These are phyloP conservation scores for Mesocentrotus franciscanus DNA, from an alignment of 53 echinoderm and acorn worm species.

Conservation along the genomic window DNA sequence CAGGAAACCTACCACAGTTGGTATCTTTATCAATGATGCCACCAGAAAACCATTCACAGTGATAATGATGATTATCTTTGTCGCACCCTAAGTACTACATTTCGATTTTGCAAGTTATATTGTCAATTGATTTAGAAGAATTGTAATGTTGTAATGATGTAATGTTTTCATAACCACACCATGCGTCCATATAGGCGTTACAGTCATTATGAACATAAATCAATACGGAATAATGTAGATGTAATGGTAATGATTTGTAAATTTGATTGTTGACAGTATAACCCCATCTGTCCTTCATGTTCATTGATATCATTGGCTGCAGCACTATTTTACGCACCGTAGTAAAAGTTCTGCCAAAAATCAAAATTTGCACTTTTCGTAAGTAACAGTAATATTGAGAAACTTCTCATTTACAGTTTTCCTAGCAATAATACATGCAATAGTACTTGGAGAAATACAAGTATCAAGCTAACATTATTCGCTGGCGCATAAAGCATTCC, in stretches of 20 bases:
- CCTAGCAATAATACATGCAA: no score
- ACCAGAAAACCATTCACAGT: neutral
- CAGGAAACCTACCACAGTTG: neutral
- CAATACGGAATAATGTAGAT: neutral
- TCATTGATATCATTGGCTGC: neutral
- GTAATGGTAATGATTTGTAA: neutral
- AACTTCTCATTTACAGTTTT: no score
- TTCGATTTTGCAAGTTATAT: neutral
- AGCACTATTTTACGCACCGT: neutral
- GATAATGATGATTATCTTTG: neutral
- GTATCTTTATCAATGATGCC: neutral
- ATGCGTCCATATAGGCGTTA: neutral
- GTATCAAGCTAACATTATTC: no score
- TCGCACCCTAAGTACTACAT: neutral
- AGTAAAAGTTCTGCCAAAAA: no score
- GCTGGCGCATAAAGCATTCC: no score
- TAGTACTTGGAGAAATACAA: no score
- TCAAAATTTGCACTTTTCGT: no score
- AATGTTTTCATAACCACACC: neutral
- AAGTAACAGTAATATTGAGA: no score
- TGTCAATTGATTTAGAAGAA: neutral
- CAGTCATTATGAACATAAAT: neutral
- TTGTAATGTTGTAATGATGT: neutral
- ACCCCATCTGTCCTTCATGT: neutral
- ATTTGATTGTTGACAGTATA: neutral